Base-by-base conservation (phyloP, 2,888 invertebrate genomes). In the Willowsia nigromaculata region DNA sequence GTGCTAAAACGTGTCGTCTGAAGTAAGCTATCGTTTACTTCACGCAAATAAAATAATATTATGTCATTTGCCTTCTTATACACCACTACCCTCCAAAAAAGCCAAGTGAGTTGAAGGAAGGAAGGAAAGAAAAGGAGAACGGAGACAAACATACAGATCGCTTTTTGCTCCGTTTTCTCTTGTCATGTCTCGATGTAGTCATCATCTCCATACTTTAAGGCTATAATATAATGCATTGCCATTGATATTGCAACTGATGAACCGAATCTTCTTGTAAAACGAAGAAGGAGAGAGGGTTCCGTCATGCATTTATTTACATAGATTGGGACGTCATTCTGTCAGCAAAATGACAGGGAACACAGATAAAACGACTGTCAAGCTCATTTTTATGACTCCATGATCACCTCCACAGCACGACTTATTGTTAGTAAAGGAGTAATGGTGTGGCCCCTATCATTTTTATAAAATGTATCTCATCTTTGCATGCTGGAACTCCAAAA, bases 311-410 rank as follows among this genome's bases (percentile, higher is more conserved):
- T 90, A 91, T 91, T 90, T 91, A 90, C 90, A 90, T 90, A 91
- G 90, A 90, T 91, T 90, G 88, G 85, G 85, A 88, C 90, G 91
- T 90, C 91, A 91, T 91, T 86, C 90, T 92, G 92, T 91, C 91
- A 90, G 85, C 68, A 59, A 91, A 91, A 90, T 90, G 92, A 91
- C 90, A 90, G 59, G 89, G 65, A 89, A 90, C 90, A 91, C 85
- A 81, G 87, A 87, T 81, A 87, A 91, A 91, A 91, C 90, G 90
- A 90, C 85, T 90, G 90, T 88, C 90, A 91, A 90, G 87, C 80
- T 85, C 88, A 90, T 87, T 81, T 87, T 87, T 87, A 90, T 92
- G 90, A 86, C 83, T 87, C 88, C 80, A 90, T 90, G 85, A 90
- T 90, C 89, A 87, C 90, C 90, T 90, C 84, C 86, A 90, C 37